Percentiles rank a stretch among this genome's conserved stretches.
phyloP scores from a whole-genome alignment of 1,140 invertebrate species.

The Akabosia matsudoensis region DNA sequence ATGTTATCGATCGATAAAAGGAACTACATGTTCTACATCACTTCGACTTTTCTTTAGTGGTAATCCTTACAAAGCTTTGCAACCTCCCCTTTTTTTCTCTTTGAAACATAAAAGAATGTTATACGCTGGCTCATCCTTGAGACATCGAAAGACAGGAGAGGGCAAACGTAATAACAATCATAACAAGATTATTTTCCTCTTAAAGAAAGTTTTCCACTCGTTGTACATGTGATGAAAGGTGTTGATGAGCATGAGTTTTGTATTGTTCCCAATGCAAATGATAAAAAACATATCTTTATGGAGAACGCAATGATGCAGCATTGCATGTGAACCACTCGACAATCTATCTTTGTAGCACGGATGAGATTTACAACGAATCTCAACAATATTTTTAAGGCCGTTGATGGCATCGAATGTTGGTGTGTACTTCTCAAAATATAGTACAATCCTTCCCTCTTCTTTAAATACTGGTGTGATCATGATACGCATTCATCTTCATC shows the following conservation, averaged over 20 bases:
- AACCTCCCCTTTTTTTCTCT: neutral
- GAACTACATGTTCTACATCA: no score
- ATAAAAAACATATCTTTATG: no score
- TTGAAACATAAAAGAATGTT: neutral
- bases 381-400: no score
- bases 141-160: neutral
- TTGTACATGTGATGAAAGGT: neutral
- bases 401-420: no score
- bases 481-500: slow-evolving; percentile 20
- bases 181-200: neutral
- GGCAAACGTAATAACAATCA: neutral
- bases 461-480: slow-evolving; percentile 17
- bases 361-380: no score
- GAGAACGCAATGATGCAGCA: no score
- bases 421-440: no score
- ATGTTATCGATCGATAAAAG: neutral
- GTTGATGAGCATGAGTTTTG: neutral
- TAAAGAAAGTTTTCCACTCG: neutral
- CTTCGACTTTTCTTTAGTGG: no score
- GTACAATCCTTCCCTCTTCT: slow-evolving; percentile 7
- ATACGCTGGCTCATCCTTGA: neutral
- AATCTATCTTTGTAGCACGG: no score
- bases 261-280: no score
- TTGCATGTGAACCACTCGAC: no score
- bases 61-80: neutral